Conservation (phyloP, 2,797 vertebrate genomes). For the Falco berigora region DNA sequence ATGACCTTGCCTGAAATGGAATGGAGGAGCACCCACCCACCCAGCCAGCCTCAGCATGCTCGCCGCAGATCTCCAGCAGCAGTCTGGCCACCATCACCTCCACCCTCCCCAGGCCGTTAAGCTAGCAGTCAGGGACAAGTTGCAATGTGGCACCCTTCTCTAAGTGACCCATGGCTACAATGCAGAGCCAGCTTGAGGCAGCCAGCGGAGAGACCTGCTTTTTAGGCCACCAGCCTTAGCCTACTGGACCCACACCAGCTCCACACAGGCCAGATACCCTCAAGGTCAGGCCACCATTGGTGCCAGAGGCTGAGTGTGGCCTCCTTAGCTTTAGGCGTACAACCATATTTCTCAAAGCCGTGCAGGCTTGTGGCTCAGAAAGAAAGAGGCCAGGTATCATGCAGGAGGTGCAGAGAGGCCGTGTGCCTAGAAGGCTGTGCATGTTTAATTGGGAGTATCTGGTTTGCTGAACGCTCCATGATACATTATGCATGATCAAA, state of each 20-base stretch:
- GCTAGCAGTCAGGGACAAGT: neutral
- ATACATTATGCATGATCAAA: neutral
- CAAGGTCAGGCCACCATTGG: neutral
- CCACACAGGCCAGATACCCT: neutral
- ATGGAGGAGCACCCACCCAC: neutral
- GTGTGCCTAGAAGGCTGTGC: neutral
- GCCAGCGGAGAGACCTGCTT: neutral
- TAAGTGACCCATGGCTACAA: neutral
- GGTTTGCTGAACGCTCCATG: fast-evolving
- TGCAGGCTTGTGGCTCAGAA: neutral
- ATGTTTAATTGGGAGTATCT: neutral
- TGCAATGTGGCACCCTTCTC: neutral
- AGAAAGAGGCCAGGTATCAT: neutral
- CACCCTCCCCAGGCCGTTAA: neutral
- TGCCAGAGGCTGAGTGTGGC: fast-evolving
- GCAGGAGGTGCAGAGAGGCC: neutral
- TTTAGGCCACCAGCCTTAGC: neutral
- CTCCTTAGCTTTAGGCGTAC: neutral
- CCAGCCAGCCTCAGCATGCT: neutral
- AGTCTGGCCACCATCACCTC: neutral
- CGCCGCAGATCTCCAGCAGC: neutral
- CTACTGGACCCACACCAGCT: neutral
- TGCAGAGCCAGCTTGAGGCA: neutral
- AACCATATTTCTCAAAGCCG: neutral
- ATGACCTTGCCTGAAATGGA: neutral